Evolutionary conservation across 2,888 invertebrate species (phyloP).

Genomic region (Eilema sororculum): DNA sequence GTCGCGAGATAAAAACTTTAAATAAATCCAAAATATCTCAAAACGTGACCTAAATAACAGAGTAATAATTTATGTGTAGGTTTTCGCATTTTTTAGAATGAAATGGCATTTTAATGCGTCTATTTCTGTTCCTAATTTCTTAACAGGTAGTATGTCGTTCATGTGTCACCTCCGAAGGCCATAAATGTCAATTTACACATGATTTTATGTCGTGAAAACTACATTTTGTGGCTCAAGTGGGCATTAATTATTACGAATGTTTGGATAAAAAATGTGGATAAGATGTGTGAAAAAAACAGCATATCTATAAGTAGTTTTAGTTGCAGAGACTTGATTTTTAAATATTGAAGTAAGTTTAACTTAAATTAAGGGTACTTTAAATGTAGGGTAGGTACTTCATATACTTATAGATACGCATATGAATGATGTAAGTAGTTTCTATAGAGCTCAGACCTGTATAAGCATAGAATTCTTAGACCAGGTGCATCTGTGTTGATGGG

Average conservation of each 20-base stretch:
- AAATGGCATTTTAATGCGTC: slow-evolving; percentile 36
- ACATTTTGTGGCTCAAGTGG: slow-evolving; percentile 35
- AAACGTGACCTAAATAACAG: slow-evolving; percentile 11
- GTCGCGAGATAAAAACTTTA: not conserved
- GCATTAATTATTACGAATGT: slow-evolving; percentile 24
- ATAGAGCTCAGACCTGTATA: too few relatives aligned
- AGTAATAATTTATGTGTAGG: slow-evolving; percentile 3
- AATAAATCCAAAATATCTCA: not conserved
- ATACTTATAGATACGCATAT: not conserved
- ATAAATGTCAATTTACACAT: slow-evolving; percentile 58
- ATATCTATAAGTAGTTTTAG: not conserved
- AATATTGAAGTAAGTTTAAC: too few relatives aligned
- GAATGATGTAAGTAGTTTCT: not conserved
- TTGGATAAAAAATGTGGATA: slow-evolving; percentile 17
- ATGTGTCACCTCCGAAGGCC: slow-evolving; percentile 32
- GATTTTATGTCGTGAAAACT: slow-evolving; percentile 51
- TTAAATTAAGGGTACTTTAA: too few relatives aligned
- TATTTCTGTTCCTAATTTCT: slow-evolving; percentile 38
- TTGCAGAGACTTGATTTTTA: not conserved
- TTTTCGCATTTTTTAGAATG: slow-evolving; percentile 26
- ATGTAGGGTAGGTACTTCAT: too few relatives aligned
- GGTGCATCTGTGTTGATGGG: too few relatives aligned
- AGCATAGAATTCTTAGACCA: too few relatives aligned
- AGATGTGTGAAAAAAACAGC: slow-evolving; percentile 12
- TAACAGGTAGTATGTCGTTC: slow-evolving; percentile 40